A percentile compares a stretch with the other conserved stretches of the same genome.
These are phyloP conservation scores for Tenthredo livida DNA, from an alignment of 2,888 invertebrate species.

Conservation along the genomic window DNA sequence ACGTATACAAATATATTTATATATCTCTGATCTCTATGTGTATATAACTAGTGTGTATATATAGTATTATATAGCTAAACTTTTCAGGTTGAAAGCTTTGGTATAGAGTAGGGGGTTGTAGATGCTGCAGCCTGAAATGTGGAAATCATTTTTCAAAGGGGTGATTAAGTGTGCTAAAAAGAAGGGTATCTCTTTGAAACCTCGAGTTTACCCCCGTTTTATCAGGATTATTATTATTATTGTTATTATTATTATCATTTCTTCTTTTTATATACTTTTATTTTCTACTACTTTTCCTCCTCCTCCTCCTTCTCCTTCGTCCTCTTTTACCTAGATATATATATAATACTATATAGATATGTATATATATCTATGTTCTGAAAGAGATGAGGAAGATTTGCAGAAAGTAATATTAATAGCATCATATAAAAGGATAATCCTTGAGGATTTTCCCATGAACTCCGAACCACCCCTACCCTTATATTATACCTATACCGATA, in stretches of 20 bases:
- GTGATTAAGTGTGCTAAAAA: conserved; percentile 28
- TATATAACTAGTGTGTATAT: not conserved
- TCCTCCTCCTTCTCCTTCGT: conserved; percentile 8
- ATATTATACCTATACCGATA: not conserved
- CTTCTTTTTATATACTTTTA: not conserved
- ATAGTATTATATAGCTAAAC: not conserved
- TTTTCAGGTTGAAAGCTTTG: not conserved
- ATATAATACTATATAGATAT: conserved; percentile 41
- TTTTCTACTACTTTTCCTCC: not conserved
- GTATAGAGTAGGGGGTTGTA: not conserved
- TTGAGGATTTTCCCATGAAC: conserved; percentile 33
- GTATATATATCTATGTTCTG: not conserved
- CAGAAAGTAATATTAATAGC: conserved; percentile 70
- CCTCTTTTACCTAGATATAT: conserved; percentile 48
- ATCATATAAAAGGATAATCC: conserved; percentile 58
- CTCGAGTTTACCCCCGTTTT: not conserved
- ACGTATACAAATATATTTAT: no score
- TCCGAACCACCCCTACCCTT: not conserved
- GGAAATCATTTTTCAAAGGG: conserved; percentile 43
- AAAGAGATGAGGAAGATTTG: conserved; percentile 59
- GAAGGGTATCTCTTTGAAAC: conserved; percentile 3
- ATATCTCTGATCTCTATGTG: not conserved
- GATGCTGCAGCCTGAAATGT: conserved; percentile 13
- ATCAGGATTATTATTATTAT: conserved; percentile 3
- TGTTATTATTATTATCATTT: not conserved